Evolutionary conservation across 37 sponge, comb jelly and placozoan genomes (phyloP).

Genomic region (Chondrosia reniformis): DNA sequence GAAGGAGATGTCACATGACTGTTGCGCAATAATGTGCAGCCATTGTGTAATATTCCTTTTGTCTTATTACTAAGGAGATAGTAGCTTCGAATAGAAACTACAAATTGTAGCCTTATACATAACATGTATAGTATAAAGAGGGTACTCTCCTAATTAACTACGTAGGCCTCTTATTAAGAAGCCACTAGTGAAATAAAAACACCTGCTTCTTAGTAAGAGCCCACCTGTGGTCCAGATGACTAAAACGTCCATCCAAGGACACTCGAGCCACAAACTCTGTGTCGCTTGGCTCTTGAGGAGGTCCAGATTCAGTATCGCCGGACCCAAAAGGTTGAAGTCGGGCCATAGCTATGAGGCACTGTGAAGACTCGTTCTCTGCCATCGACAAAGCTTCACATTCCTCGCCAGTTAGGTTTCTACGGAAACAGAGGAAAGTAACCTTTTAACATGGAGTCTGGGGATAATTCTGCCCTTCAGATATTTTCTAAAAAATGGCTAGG

Average conservation of each 20-base stretch:
- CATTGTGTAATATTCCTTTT: no score
- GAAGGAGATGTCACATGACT: background rate
- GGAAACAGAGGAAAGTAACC: background rate
- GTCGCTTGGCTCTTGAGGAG: slow-evolving; percentile 32
- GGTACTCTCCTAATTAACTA: no score
- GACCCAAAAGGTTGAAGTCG: slow-evolving; percentile 66
- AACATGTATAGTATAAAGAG: no score
- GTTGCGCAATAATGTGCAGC: no score
- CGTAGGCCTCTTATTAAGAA: no score
- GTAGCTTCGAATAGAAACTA: no score
- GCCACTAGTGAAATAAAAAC: no score
- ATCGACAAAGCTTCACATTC: slow-evolving; percentile 53
- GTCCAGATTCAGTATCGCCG: slow-evolving; percentile 1
- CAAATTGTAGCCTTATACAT: no score
- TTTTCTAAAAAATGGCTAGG: no score
- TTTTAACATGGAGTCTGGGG: background rate
- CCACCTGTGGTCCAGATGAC: slow-evolving; percentile 82
- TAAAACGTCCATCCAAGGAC: slow-evolving; percentile 77
- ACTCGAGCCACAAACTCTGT: slow-evolving; percentile 77
- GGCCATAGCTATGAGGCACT: slow-evolving; percentile 73
- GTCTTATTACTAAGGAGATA: no score
- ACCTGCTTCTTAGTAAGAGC: no score
- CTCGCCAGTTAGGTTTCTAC: slow-evolving; percentile 53
- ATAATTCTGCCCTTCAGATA: no score
- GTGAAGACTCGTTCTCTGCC: slow-evolving; percentile 38